Evolutionary conservation across 2,888 invertebrate genomes (phyloP).

Genomic region (Amphiduros pacificus): DNA sequence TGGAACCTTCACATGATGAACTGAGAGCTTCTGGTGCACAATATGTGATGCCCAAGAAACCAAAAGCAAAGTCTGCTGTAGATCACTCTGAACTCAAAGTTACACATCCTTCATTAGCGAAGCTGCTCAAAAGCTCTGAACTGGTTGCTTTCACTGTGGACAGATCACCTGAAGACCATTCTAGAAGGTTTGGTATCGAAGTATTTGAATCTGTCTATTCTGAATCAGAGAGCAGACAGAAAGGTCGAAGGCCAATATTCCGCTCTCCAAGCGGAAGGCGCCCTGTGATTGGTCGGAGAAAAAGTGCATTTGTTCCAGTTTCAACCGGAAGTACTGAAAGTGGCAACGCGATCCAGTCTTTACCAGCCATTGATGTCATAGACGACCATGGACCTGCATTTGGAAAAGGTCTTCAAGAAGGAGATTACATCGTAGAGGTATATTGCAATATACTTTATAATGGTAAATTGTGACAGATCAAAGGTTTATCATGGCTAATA

Average conservation of each 20-base stretch:
- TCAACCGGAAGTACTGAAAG: conserved; percentile 3
- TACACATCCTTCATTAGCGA: conserved; percentile 11
- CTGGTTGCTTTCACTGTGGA: conserved; percentile 9
- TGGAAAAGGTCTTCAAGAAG: conserved; percentile 7
- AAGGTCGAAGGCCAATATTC: conserved; percentile 10
- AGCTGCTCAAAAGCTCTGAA: conserved; percentile 13
- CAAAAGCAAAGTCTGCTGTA: too few relatives aligned
- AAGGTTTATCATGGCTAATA: too few relatives aligned
- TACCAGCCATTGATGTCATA: conserved; percentile 16
- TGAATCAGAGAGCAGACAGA: conserved; percentile 12
- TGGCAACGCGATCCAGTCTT: conserved; percentile 7
- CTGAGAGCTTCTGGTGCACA: not conserved
- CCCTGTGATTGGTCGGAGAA: conserved; percentile 15
- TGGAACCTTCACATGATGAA: conserved; percentile 10
- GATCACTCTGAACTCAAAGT: conserved; percentile 13
- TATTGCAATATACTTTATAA: not conserved
- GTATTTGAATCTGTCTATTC: conserved; percentile 17
- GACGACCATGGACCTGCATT: conserved; percentile 3
- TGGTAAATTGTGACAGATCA: not conserved
- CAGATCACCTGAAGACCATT: not conserved
- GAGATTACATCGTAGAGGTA: conserved; percentile 22
- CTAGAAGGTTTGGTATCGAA: conserved; percentile 14
- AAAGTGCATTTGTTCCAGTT: conserved; percentile 20
- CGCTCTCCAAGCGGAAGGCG: conserved; percentile 17
- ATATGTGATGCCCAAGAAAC: not conserved